Conservation (phyloP, 2,797 vertebrate species). For the Peromyscus melanophrys region DNA sequence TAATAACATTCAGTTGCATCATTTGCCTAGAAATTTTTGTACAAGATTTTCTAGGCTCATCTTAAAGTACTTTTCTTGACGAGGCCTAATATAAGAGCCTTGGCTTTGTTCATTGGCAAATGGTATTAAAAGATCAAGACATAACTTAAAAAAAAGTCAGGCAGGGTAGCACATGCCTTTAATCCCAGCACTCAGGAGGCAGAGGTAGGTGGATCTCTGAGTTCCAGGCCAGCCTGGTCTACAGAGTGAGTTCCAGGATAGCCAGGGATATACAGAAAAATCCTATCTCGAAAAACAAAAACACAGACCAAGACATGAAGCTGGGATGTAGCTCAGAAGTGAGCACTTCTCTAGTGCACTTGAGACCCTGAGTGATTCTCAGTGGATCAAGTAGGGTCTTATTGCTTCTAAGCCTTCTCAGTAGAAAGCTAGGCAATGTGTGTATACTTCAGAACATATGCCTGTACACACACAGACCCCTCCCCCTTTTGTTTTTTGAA, state of each 20-base stretch:
- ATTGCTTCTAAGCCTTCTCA: neutral
- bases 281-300: neutral
- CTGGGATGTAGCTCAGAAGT: neutral
- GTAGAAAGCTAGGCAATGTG: neutral
- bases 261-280: neutral
- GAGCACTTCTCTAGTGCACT: neutral
- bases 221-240: neutral
- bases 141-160: neutral
- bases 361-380: neutral
- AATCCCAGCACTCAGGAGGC: neutral
- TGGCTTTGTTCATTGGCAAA: constrained; percentile 37
- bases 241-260: neutral
- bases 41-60: neutral
- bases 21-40: neutral
- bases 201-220: neutral
- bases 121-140: neutral
- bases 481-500: neutral
- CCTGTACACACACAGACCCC: neutral
- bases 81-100: neutral
- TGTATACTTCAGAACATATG: neutral
- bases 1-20: neutral
- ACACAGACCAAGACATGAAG: neutral
- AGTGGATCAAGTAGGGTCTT: too few relatives aligned
- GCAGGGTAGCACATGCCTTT: neutral
- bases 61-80: neutral